A percentile compares a stretch with the other conserved stretches of the same genome.
Evolutionary conservation across 2,113 vertebrate species (phyloP).

Genomic region (Chauna torquata): DNA sequence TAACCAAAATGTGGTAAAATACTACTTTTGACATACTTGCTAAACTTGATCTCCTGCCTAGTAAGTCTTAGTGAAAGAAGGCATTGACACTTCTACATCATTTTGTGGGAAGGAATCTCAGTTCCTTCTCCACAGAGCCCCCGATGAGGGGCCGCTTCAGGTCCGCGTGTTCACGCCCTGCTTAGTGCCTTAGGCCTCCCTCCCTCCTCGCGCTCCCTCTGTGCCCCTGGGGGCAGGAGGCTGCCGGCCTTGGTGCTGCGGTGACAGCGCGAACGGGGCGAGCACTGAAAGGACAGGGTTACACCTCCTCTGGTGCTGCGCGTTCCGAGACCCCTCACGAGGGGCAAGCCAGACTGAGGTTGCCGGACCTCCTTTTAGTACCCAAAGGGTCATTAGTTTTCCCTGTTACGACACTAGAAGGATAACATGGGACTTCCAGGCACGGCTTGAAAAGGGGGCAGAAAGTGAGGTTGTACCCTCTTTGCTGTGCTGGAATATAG

Average conservation of each 20-base stretch:
- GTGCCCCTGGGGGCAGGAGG: neutral
- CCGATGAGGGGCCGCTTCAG: neutral
- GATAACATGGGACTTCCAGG: accelerated
- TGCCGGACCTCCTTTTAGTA: neutral
- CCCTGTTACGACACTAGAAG: neutral
- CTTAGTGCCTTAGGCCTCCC: accelerated
- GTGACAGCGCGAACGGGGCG: neutral
- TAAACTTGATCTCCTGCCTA: neutral
- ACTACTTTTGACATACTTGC: accelerated
- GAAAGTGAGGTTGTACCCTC: neutral
- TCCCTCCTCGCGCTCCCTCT: accelerated
- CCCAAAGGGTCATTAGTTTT: accelerated
- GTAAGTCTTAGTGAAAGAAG: neutral
- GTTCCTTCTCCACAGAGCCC: neutral
- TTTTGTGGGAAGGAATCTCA: neutral
- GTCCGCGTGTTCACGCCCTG: accelerated
- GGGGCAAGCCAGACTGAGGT: accelerated
- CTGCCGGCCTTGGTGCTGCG: accelerated
- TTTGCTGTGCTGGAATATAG: neutral
- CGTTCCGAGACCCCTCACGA: accelerated
- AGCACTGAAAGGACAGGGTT: accelerated
- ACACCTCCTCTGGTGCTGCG: neutral
- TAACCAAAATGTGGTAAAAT: neutral
- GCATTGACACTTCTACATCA: too few relatives aligned
- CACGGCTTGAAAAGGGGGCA: neutral